Conservation (phyloP, 2,797 vertebrate species). For the Trichosurus vulpecula region DNA sequence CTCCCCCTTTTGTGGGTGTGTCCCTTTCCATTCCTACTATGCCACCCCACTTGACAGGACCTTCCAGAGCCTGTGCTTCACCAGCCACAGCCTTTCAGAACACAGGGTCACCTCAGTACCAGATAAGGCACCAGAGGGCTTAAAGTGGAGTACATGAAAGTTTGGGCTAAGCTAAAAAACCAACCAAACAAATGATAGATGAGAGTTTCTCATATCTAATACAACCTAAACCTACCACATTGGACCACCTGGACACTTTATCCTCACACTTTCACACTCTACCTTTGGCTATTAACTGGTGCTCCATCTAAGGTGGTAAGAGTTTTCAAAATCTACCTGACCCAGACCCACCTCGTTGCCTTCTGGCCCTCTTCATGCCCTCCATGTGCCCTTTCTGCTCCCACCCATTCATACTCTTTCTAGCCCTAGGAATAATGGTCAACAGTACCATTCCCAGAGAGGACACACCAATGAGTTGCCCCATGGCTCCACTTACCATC, state of each 20-base stretch:
- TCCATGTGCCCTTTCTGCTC: not conserved
- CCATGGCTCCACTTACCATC: not conserved
- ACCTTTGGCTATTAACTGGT: not conserved
- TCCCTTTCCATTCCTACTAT: no score
- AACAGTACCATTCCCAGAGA: not conserved
- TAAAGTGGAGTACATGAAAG: no score
- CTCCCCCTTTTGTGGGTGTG: no score
- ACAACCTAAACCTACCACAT: not conserved
- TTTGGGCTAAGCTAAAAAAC: no score
- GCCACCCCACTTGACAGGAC: no score
- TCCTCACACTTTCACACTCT: not conserved
- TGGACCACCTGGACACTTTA: not conserved
- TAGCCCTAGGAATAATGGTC: not conserved
- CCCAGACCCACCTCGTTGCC: not conserved
- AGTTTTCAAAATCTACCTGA: not conserved
- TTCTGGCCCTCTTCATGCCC: not conserved
- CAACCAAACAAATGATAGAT: not conserved
- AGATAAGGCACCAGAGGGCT: no score
- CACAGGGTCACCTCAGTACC: no score
- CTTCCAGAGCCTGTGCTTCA: no score
- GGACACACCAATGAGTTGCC: not conserved
- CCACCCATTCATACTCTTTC: not conserved
- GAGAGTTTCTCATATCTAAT: not conserved
- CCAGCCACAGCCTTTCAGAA: no score
- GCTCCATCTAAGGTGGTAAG: not conserved